phyloP scores from a whole-genome alignment of 2,113 vertebrate species.

The Mugil cephalus region DNA sequence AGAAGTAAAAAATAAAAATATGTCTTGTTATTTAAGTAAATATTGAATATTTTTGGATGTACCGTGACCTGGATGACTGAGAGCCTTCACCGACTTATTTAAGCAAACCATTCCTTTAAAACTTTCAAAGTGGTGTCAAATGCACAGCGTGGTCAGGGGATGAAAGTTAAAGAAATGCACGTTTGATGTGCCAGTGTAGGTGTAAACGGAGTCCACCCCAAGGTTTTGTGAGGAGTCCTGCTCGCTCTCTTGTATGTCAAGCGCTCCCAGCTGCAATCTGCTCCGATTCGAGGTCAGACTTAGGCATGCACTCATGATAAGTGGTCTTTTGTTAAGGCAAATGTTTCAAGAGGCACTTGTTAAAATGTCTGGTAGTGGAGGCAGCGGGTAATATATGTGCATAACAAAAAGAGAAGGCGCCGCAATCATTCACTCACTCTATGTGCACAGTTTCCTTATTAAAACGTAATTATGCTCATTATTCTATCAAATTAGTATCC shows the following conservation, averaged over 20 bases:
- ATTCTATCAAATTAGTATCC: constrained; percentile 66
- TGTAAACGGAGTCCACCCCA: constrained; percentile 18
- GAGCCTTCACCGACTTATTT: too few species aligned
- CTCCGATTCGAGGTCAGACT: constrained; percentile 52
- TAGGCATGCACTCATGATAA: constrained; percentile 54
- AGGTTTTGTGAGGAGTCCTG: constrained; percentile 13
- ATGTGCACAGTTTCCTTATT: constrained; percentile 49
- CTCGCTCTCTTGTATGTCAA: constrained; percentile 10
- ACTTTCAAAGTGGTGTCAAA: not conserved
- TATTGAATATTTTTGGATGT: too few species aligned
- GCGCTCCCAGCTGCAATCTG: constrained; percentile 28
- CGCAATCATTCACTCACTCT: constrained; percentile 50
- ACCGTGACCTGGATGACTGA: too few species aligned
- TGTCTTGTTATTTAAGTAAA: not conserved
- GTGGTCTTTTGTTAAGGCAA: constrained; percentile 63
- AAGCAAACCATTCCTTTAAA: not conserved
- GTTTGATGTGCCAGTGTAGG: constrained; percentile 34
- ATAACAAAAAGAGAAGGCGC: constrained; percentile 54
- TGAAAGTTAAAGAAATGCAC: constrained; percentile 12
- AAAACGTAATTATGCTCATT: constrained; percentile 68
- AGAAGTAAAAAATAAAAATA: not conserved
- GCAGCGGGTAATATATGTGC: constrained; percentile 59
- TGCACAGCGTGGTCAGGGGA: constrained; percentile 1
- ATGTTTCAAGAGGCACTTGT: constrained; percentile 65
- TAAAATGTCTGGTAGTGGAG: constrained; percentile 51